Conservation (phyloP, 2,797 vertebrate genomes). For the Forpus xanthops region DNA sequence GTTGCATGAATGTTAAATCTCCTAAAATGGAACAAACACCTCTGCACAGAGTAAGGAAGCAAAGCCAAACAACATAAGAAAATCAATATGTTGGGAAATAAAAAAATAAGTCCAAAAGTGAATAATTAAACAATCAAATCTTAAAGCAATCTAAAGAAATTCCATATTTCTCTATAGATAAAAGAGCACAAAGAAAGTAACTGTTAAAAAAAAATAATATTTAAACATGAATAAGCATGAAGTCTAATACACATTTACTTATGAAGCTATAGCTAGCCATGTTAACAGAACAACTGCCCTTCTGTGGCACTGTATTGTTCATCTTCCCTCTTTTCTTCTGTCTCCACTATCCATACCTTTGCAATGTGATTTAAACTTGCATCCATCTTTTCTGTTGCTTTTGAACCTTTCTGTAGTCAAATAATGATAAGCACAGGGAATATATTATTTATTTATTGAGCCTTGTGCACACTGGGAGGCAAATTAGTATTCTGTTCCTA, state of each 20-base stretch:
- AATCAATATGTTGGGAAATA: not conserved
- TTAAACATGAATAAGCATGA: not conserved
- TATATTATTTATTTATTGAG: slow-evolving; percentile 76
- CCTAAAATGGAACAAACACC: not conserved
- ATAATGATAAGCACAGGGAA: slow-evolving; percentile 50
- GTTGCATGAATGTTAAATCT: not conserved
- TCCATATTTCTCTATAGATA: not conserved
- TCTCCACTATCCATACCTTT: not conserved
- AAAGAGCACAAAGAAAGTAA: not conserved
- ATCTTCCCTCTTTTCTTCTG: not conserved
- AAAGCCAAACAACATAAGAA: not conserved
- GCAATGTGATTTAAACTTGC: not conserved
- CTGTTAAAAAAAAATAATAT: not conserved
- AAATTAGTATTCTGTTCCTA: slow-evolving; percentile 75
- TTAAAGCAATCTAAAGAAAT: not conserved
- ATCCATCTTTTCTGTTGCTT: slow-evolving; percentile 21
- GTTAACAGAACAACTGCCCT: not conserved
- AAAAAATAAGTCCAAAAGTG: not conserved
- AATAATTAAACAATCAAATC: slow-evolving; percentile 6
- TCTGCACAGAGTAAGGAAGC: not conserved
- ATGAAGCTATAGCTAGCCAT: not conserved
- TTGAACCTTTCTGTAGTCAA: slow-evolving; percentile 47
- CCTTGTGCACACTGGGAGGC: slow-evolving; percentile 36
- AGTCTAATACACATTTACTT: not conserved
- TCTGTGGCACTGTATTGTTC: not conserved